A percentile compares a stretch with the other conserved stretches of the same genome.
Conservation (phyloP, 2,113 vertebrate genomes). For the Ellobius talpinus region DNA sequence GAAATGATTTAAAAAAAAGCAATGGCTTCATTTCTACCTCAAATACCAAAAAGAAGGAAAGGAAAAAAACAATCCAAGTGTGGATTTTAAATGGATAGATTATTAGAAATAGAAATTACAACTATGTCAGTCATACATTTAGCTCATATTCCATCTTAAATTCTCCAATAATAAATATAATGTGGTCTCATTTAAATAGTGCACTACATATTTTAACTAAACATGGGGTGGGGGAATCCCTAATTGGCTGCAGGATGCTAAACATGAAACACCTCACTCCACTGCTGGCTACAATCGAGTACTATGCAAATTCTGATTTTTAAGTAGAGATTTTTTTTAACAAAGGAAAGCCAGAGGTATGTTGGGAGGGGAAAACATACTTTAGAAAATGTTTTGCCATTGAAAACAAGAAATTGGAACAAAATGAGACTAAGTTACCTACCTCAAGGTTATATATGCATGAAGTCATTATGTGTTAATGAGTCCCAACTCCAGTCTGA, state of each 20-base stretch:
- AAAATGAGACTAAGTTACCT: conserved; percentile 50
- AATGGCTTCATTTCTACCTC: conserved; percentile 55
- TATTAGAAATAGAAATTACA: conserved; percentile 52
- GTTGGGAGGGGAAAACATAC: not conserved
- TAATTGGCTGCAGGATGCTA: conserved; percentile 4
- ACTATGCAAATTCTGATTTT: conserved; percentile 54
- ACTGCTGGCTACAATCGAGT: not conserved
- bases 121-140: conserved; percentile 26
- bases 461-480: conserved; percentile 18
- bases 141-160: conserved; percentile 35
- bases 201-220: conserved; percentile 34
- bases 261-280: not conserved
- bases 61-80: not conserved
- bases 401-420: conserved; percentile 15
- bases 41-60: conserved; percentile 23
- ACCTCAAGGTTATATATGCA: not conserved
- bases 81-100: conserved; percentile 19
- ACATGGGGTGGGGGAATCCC: not conserved
- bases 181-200: conserved; percentile 41
- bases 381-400: conserved; percentile 28
- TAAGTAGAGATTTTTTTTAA: not conserved
- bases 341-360: conserved; percentile 33
- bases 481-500: not conserved
- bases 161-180: conserved; percentile 46
- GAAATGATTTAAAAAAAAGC: conserved; percentile 55